Evolutionary conservation across 1,140 invertebrate species (phyloP), one percentile per base, ranked within the genome.

Genomic region (Drosophila subpulchrella): DNA sequence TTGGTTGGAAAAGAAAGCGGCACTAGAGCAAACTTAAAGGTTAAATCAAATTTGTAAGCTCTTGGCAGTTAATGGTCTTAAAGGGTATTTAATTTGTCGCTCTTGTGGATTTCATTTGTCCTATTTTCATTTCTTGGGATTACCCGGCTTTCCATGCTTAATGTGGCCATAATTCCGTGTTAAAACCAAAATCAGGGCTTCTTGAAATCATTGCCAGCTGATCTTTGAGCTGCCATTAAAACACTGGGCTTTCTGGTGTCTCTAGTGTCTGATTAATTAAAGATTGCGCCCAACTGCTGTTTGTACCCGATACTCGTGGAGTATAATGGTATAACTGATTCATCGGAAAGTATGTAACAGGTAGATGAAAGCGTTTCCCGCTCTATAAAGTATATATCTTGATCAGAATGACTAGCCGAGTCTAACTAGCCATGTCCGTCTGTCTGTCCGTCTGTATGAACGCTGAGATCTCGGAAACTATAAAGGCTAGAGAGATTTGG

Each of bases 261-360:
- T 63, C 39, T 32, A 13, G n/a, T 60, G 55, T 36, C 30, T 63
- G 55, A 61, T 61, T 65, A 65, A 61, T 61, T 65, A 46, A 60
- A 60, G 59, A 61, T 17, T 11, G 56, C 12, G 39, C 30, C 39
- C 61, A 36, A 20, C 20, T 42, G 15, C 11, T 32, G 56, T 12
- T 15, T 39, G 3, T 5, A 20, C 20, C 20, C 20, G 20, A 1
- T 20, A 20, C 1, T 20, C 20, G 20, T 20, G 2, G 0, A 2
- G 20, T 20, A 20, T 1, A 20, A 20, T 0, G 2, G 20, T 20
- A 20, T 20, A 20, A 1, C 2, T 1, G 20, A 2, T 20, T 20
- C 20, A 2, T 20, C 2, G 20, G 2, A 20, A 20, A 20, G 20
- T 20, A 20, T 20, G 20, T 20, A 20, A 20, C 0, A 20, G 20